A percentile compares a stretch with the other conserved stretches of the same genome.
phyloP scores from a whole-genome alignment of 2,113 vertebrate genomes.

The Patagioenas fasciata region DNA sequence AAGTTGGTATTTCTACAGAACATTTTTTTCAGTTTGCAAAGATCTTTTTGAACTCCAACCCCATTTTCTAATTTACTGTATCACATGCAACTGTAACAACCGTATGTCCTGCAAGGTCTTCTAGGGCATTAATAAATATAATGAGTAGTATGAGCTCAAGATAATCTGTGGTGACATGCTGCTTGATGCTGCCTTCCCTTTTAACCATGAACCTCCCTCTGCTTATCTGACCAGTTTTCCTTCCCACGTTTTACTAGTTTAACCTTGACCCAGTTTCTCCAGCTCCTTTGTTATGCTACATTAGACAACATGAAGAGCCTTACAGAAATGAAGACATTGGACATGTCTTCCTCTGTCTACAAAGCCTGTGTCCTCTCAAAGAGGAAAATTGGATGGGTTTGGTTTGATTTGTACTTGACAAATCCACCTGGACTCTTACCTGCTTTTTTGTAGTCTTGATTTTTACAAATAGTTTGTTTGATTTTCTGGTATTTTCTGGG shows the following conservation, averaged over 20 bases:
- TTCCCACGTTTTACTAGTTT: not conserved
- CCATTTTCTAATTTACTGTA: not conserved
- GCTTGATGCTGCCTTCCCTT: not conserved
- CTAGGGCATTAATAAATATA: not conserved
- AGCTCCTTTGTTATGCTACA: not conserved
- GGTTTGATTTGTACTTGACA: not conserved
- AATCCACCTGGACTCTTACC: not conserved
- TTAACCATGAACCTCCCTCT: not conserved
- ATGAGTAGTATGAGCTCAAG: not conserved
- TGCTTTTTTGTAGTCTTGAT: not conserved
- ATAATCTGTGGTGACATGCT: not conserved
- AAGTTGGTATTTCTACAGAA: not conserved
- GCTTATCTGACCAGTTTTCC: not conserved
- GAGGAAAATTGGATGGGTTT: not conserved
- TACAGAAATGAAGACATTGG: not conserved
- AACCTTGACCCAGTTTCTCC: not conserved
- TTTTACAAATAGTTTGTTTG: not conserved
- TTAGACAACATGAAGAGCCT: not conserved
- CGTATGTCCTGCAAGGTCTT: not conserved
- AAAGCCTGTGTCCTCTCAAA: not conserved
- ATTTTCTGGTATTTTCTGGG: not conserved
- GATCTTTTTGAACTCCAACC: not conserved
- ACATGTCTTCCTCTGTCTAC: not conserved
- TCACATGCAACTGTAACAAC: not conserved
- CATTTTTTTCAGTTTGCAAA: not conserved